Evolutionary conservation across 1,140 invertebrate genomes (phyloP).

Genomic region (Aphidius ervi): DNA sequence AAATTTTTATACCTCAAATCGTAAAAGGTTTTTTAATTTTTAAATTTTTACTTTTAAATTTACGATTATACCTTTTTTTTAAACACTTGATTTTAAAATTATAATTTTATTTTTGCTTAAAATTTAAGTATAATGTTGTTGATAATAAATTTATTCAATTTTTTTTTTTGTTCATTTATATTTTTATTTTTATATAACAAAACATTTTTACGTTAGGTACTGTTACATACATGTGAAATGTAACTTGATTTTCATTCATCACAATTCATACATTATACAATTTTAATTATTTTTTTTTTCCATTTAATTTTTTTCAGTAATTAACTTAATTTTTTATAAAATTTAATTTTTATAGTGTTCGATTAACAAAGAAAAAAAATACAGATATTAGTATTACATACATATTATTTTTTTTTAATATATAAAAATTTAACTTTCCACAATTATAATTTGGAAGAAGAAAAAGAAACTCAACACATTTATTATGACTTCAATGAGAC

Average conservation of each 20-base stretch:
- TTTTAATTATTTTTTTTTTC: not conserved
- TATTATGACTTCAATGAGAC: too few relatives aligned
- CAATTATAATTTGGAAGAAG: not conserved
- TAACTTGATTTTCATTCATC: not conserved
- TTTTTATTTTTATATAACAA: slow-evolving; percentile 15
- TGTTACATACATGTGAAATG: slow-evolving; percentile 7
- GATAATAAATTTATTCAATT: too few relatives aligned
- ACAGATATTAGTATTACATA: not conserved
- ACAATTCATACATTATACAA: not conserved
- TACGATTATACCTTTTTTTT: too few relatives aligned
- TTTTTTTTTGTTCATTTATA: not conserved
- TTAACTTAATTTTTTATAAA: too few relatives aligned
- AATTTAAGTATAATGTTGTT: not conserved
- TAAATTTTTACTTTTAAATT: too few relatives aligned
- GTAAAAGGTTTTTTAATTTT: too few relatives aligned
- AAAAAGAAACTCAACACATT: too few relatives aligned
- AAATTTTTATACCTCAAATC: too few relatives aligned
- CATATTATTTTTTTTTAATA: not conserved
- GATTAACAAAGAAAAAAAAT: not conserved
- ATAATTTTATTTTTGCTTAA: not conserved
- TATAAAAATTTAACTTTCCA: not conserved
- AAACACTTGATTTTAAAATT: too few relatives aligned
- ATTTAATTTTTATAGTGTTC: too few relatives aligned
- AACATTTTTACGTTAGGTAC: slow-evolving; percentile 4
- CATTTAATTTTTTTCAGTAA: not conserved